Conservation (phyloP, 2,797 vertebrate species). For the Gallinago solitaria region DNA sequence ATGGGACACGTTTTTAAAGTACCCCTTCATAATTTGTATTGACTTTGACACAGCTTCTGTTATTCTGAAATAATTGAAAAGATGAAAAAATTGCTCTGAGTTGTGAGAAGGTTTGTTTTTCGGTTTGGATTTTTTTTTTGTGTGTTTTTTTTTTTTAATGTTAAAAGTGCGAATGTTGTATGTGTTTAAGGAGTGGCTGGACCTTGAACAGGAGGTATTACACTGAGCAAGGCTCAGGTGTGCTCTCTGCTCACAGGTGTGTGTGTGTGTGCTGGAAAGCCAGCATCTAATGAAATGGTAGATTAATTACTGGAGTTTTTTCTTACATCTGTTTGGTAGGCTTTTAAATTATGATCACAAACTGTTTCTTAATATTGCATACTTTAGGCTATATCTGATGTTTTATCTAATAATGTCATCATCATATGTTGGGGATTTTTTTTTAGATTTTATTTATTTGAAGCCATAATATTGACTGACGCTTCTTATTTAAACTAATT, state of each 20-base stretch:
- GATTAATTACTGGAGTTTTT: background rate
- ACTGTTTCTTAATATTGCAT: background rate
- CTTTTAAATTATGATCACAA: background rate
- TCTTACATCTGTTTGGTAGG: background rate
- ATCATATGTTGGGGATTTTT: background rate
- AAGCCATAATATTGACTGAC: slow-evolving; percentile 50
- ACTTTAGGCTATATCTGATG: background rate
- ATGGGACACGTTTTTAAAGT: background rate
- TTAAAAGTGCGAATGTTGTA: background rate
- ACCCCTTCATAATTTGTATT: background rate
- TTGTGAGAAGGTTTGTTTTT: background rate
- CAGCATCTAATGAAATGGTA: background rate
- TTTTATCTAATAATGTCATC: slow-evolving; percentile 1
- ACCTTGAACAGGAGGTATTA: background rate
- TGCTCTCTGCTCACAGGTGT: background rate
- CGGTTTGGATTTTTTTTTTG: background rate
- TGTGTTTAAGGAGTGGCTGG: background rate
- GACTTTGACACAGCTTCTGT: background rate
- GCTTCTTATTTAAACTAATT: slow-evolving; percentile 71
- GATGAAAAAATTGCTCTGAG: background rate
- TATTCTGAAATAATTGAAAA: background rate
- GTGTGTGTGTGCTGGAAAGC: background rate
- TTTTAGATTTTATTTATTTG: slow-evolving; percentile 31
- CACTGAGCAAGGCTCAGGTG: background rate
- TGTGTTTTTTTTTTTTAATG: background rate